phyloP scores from a whole-genome alignment of 2,113 vertebrate genomes.

The Eclectus roratus region DNA sequence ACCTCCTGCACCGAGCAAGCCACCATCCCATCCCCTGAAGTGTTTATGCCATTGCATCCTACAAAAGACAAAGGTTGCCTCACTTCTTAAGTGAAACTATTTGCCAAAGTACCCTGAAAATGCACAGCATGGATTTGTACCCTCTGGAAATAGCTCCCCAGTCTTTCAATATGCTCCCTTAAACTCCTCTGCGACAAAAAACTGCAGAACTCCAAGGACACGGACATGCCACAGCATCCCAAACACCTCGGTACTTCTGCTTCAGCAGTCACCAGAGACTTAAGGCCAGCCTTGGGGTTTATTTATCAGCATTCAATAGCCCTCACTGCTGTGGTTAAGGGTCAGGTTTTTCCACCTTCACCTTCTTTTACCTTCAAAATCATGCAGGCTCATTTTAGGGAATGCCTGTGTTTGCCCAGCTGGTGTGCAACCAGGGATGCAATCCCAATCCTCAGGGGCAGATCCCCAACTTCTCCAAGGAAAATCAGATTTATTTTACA shows the following conservation, averaged over 20 bases:
- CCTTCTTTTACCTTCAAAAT: neutral
- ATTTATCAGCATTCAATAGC: neutral
- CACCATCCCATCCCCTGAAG: neutral
- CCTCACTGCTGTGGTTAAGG: neutral
- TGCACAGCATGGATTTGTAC: neutral
- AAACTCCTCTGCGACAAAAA: neutral
- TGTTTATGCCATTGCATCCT: neutral
- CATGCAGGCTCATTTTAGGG: neutral
- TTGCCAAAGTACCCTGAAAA: neutral
- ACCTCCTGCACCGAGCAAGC: rapidly evolving
- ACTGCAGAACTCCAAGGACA: neutral
- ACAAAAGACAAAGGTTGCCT: neutral
- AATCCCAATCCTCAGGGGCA: neutral
- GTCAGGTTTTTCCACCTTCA: neutral
- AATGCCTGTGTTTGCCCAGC: rapidly evolving
- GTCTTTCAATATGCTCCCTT: rapidly evolving
- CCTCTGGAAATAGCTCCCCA: neutral
- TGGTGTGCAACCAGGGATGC: rapidly evolving
- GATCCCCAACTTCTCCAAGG: neutral
- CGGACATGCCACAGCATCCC: neutral
- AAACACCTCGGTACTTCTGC: neutral
- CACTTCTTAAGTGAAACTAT: neutral
- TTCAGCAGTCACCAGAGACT: neutral
- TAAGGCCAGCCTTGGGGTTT: neutral
- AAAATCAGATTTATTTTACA: neutral